A percentile compares a stretch with the other conserved stretches of the same genome.
These are phyloP conservation scores for Natrix natrix DNA, from an alignment of 2,797 vertebrate species.

Conservation along the genomic window DNA sequence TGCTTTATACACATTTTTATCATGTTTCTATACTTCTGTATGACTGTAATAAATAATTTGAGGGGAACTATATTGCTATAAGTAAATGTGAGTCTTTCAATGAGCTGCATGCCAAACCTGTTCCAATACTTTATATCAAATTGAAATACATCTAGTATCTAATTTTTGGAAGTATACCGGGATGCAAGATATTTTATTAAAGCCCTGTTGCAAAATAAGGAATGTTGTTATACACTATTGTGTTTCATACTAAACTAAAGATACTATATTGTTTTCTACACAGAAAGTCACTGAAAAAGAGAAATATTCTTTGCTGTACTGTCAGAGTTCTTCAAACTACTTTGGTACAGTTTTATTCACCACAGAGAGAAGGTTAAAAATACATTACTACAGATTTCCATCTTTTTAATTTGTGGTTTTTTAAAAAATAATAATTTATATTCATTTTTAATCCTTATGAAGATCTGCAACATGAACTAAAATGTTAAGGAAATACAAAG, in stretches of 20 bases:
- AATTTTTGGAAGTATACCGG: not conserved
- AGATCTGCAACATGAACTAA: not conserved
- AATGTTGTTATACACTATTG: not conserved
- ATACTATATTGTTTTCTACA: conserved; percentile 3
- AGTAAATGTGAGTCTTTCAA: not conserved
- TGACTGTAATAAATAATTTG: not conserved
- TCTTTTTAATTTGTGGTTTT: not conserved
- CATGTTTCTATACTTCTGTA: not conserved
- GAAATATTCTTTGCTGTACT: not conserved
- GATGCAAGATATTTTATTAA: not conserved
- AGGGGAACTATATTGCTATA: not conserved
- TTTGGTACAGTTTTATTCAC: not conserved
- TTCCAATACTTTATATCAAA: not conserved
- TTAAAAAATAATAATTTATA: not conserved
- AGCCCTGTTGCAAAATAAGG: not conserved
- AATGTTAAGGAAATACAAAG: not conserved
- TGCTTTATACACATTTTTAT: not conserved
- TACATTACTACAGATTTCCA: not conserved
- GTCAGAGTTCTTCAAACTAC: not conserved
- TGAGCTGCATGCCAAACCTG: not conserved
- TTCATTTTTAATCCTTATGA: not conserved
- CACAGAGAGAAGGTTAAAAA: not conserved
- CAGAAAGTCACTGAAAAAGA: not conserved
- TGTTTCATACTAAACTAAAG: conserved; percentile 1
- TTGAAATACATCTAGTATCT: not conserved